phyloP scores from a whole-genome alignment of 2,113 vertebrate species.

The Chionodraco myersi region DNA sequence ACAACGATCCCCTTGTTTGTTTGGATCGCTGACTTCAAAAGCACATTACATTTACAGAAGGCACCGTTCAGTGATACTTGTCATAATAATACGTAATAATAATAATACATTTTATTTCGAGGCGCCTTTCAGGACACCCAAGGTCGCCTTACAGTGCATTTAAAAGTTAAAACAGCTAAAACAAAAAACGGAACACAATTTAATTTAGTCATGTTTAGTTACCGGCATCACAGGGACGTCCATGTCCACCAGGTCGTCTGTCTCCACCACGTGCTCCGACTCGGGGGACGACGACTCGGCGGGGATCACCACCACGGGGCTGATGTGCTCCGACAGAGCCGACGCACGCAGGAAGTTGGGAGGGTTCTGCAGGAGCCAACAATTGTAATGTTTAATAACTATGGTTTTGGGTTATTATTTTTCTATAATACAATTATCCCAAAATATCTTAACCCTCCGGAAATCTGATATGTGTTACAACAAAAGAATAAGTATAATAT shows the following conservation, averaged over 20 bases:
- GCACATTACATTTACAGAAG: not conserved
- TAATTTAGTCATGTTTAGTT: slow-evolving; percentile 10
- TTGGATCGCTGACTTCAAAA: too few species aligned
- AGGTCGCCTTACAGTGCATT: too few species aligned
- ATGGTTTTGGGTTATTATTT: too few species aligned
- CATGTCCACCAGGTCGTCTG: slow-evolving; percentile 93
- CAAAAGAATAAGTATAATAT: too few species aligned
- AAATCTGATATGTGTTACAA: not conserved
- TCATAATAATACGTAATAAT: not conserved
- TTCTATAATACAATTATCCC: not conserved
- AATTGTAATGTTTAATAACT: not conserved
- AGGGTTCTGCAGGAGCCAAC: slow-evolving; percentile 85
- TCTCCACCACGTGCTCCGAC: slow-evolving; percentile 90
- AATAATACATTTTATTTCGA: too few species aligned
- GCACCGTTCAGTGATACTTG: not conserved
- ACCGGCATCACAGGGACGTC: slow-evolving; percentile 89
- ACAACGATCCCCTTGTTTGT: not conserved
- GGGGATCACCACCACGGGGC: slow-evolving; percentile 96
- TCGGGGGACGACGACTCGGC: slow-evolving; percentile 92
- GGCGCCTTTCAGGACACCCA: too few species aligned
- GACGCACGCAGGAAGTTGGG: slow-evolving; percentile 98
- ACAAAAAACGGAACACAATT: too few species aligned
- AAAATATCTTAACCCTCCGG: not conserved
- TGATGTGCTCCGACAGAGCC: slow-evolving; percentile 96
- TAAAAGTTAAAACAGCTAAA: too few species aligned